Conservation (phyloP, 2,113 vertebrate genomes). For the Phainopepla nitens region DNA sequence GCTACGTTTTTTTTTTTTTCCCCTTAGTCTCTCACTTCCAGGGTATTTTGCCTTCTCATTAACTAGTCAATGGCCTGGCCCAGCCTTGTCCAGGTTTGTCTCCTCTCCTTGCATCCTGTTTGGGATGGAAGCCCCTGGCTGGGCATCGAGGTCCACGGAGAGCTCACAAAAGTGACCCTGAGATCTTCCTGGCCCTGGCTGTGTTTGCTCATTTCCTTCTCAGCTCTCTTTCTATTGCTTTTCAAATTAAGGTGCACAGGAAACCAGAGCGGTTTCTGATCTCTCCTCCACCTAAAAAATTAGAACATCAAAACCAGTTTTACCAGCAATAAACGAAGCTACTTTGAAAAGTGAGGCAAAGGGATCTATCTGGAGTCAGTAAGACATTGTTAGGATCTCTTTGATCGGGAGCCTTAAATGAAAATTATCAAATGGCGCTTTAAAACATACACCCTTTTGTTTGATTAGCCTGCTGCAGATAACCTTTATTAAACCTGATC, state of each 20-base stretch:
- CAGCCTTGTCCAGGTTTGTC: background rate
- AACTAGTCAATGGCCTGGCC: background rate
- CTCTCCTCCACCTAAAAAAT: constrained; percentile 65
- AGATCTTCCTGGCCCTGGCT: background rate
- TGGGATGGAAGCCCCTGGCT: background rate
- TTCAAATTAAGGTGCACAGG: constrained; percentile 55
- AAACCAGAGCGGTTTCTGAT: constrained; percentile 60
- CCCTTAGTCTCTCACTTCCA: background rate
- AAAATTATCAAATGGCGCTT: constrained; percentile 85
- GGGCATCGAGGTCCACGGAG: background rate
- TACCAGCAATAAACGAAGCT: constrained; percentile 52
- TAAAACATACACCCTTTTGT: constrained; percentile 83
- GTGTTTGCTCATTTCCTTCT: constrained; percentile 43
- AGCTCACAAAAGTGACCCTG: background rate
- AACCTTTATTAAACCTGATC: constrained; percentile 96
- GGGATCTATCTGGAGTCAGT: constrained; percentile 60
- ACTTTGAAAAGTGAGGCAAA: constrained; percentile 53
- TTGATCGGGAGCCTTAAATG: constrained; percentile 86
- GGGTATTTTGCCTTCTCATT: background rate
- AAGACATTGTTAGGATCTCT: constrained; percentile 74
- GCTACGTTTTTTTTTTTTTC: background rate
- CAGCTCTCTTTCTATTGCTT: constrained; percentile 26
- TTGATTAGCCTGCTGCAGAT: constrained; percentile 88
- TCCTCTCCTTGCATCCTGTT: background rate
- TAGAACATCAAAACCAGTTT: constrained; percentile 69